phyloP scores from a whole-genome alignment of 1,140 invertebrate genomes.

The Holcopasites calliopsidis region DNA sequence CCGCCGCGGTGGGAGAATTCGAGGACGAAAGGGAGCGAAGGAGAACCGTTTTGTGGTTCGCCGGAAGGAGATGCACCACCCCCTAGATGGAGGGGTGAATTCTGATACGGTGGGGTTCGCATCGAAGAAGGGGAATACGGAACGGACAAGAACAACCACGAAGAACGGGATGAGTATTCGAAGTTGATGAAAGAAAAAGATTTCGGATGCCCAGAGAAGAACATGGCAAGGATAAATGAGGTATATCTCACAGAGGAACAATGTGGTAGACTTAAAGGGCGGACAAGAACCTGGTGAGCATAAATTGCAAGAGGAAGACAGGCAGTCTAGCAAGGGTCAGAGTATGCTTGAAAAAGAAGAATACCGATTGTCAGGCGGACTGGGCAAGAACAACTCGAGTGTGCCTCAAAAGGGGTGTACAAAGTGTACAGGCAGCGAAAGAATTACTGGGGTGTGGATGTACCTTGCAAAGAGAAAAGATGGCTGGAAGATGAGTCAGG shows the following conservation, averaged over 20 bases:
- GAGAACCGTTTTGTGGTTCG: slow-evolving; percentile 27
- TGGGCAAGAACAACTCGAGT: slow-evolving; percentile 13
- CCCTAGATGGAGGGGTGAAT: neutral
- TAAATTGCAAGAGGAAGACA: neutral
- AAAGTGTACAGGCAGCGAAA: neutral
- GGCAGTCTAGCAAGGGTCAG: neutral
- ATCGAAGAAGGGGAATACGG: neutral
- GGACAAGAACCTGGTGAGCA: neutral
- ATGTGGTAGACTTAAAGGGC: neutral
- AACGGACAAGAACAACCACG: neutral
- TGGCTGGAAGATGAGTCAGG: neutral
- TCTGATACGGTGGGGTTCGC: neutral
- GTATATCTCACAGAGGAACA: neutral
- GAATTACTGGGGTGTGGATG: slow-evolving; percentile 7
- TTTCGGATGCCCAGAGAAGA: neutral
- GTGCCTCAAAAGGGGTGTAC: neutral
- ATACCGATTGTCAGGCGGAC: slow-evolving; percentile 13
- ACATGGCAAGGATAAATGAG: neutral
- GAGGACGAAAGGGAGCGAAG: slow-evolving; percentile 40
- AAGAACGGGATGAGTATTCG: neutral
- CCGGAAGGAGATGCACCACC: slow-evolving; percentile 8
- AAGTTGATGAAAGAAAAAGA: neutral
- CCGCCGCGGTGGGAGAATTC: slow-evolving; percentile 30
- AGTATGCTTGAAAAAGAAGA: slow-evolving; percentile 5
- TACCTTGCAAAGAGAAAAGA: neutral